Evolutionary conservation across 2,113 vertebrate species (phyloP), one percentile per base, ranked within the genome.

Genomic region (Myiagra hebetior): DNA sequence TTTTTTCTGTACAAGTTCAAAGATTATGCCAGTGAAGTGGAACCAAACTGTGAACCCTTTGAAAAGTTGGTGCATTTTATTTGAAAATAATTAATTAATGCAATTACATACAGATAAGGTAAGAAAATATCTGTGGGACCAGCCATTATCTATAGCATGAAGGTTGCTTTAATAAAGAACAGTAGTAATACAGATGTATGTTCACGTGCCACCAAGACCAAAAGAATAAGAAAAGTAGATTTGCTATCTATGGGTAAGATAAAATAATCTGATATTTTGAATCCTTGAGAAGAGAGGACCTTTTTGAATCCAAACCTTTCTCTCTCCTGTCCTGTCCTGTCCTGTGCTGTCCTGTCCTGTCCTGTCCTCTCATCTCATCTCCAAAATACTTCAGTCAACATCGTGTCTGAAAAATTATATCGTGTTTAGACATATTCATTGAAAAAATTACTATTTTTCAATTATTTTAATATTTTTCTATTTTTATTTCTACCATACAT

Each of bases 271-370:
- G 9, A 9, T 41, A 68, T 60, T 85, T 35, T 56, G 20, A 31
- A 64, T 52, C 9, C 21, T 15, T 56, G 39, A 39, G 19, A 49
- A 23, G 6, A 64, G 8, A 7, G 4, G n/a, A n/a, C 0, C 0
- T 18, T 59, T 62, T 27, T 28, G 10, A 37, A 4, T 42, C 13
- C 7, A 12, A 72, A 68, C 7, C 2, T 21, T 55, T 63, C 47
- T 33, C 16, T 52, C 10, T 23, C 15, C 41, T 77, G 7, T 52
- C 22, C 16, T 60, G 13, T 22, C 8, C 47, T 82, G 13, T 37
- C 17, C 15, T 33, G 17, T 26, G 13, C 21, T 59, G 15, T 21
- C 8, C 46, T 81, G 16, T 37, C 17, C 23, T 33, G 17, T 27
- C 16, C 21, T 72, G 9, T 50, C 42, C 4, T 56, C 5, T 49